Conservation (phyloP, 2,888 invertebrate genomes). For the Chloroclysta siterata region DNA sequence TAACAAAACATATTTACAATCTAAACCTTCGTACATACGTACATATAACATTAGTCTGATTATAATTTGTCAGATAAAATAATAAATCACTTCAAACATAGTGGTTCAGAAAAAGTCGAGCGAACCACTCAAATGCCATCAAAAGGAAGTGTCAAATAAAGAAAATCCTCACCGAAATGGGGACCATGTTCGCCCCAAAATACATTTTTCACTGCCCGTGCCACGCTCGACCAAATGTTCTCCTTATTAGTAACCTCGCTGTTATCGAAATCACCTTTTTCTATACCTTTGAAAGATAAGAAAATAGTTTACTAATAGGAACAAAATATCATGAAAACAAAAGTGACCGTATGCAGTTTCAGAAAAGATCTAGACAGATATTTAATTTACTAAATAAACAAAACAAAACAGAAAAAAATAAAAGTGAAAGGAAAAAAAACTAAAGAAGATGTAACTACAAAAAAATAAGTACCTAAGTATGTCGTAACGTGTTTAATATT, state of each 20-base stretch:
- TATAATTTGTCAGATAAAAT: neutral
- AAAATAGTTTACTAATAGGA: neutral
- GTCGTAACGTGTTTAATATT: no score
- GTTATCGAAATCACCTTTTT: conserved; percentile 52
- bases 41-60: neutral
- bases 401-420: no score
- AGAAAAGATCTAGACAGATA: no score
- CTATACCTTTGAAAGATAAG: conserved; percentile 12
- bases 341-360: no score
- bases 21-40: no score
- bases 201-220: conserved; percentile 74
- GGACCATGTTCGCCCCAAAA: conserved; percentile 70
- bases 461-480: no score
- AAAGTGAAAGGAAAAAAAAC: no score
- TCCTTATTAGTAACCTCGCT: conserved; percentile 62
- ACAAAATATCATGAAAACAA: no score
- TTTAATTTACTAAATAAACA: no score
- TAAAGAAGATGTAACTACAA: no score
- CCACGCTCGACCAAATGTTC: conserved; percentile 77
- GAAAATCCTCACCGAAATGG: conserved; percentile 53
- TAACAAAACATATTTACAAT: no score
- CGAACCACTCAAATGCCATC: conserved; percentile 8
- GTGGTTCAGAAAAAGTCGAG: conserved; percentile 7
- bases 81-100: conserved; percentile 8
- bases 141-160: conserved; percentile 30